Conservation (phyloP, 1,140 invertebrate genomes). For the Drosophila littoralis region DNA sequence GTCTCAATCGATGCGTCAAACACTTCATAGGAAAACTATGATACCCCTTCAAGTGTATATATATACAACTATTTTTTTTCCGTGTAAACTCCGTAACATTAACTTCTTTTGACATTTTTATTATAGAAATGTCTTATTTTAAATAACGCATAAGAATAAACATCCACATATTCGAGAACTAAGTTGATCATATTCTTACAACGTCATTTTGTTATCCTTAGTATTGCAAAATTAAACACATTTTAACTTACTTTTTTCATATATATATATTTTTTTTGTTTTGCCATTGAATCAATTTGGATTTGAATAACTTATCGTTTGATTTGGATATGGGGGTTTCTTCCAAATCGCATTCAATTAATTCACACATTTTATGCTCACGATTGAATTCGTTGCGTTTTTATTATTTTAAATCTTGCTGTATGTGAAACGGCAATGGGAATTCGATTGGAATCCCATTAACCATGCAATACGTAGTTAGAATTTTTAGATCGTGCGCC, state of each 20-base stretch:
- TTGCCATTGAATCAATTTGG: background rate
- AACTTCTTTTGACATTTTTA: too few species aligned
- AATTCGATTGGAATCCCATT: conserved; percentile 72
- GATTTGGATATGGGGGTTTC: background rate
- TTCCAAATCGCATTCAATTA: conserved; percentile 23
- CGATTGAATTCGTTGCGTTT: background rate
- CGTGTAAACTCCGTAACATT: too few species aligned
- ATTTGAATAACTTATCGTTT: background rate
- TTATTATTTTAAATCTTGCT: background rate
- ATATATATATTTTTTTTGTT: background rate
- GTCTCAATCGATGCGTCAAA: too few species aligned
- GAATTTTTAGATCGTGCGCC: conserved; percentile 71
- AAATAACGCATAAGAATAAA: too few species aligned
- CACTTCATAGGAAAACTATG: too few species aligned
- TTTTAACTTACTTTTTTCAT: too few species aligned
- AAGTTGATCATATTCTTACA: too few species aligned
- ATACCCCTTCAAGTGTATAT: too few species aligned
- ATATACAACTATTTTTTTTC: too few species aligned
- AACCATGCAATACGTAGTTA: conserved; percentile 66
- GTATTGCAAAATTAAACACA: background rate
- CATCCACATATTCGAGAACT: too few species aligned
- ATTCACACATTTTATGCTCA: conserved; percentile 30
- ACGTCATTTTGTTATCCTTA: too few species aligned
- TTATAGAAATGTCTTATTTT: too few species aligned
- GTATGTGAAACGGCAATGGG: conserved; percentile 13